Percentiles rank a stretch among this genome's conserved stretches.
Evolutionary conservation across 2,113 vertebrate species (phyloP).

Genomic region (Tupaia chinensis): DNA sequence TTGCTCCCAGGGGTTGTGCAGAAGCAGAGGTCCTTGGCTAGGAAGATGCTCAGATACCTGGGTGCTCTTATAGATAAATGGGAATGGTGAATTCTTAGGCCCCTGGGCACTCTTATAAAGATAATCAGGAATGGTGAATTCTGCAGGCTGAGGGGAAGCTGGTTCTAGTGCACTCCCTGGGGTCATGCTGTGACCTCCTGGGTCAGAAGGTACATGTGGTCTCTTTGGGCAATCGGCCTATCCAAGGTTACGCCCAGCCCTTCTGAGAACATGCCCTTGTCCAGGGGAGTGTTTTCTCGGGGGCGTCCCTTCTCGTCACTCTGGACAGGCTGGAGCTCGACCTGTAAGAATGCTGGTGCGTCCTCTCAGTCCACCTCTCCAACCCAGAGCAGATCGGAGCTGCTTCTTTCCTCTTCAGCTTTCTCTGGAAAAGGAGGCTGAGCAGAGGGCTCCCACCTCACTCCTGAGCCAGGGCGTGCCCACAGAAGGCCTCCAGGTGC

Average conservation of each 20-base stretch:
- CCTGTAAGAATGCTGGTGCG: background rate
- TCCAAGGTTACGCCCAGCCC: background rate
- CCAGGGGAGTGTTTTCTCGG: background rate
- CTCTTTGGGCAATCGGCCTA: background rate
- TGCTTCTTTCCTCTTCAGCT: background rate
- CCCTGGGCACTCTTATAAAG: background rate
- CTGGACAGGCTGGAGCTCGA: background rate
- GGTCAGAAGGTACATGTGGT: background rate
- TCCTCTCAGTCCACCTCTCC: background rate
- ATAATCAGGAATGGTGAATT: background rate
- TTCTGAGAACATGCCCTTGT: background rate
- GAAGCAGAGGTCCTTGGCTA: background rate
- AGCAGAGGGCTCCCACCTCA: background rate
- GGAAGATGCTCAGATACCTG: background rate
- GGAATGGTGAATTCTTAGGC: background rate
- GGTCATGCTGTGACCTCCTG: accelerated
- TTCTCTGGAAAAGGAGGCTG: background rate
- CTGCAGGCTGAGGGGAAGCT: background rate
- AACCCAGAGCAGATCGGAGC: background rate
- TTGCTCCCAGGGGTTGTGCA: background rate
- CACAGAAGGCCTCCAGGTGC: background rate
- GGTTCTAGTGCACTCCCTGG: background rate
- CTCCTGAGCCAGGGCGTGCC: no score
- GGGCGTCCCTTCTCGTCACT: background rate
- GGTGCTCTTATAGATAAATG: background rate